Conservation (phyloP, 2,888 invertebrate genomes). For the Amaurobius ferox region DNA sequence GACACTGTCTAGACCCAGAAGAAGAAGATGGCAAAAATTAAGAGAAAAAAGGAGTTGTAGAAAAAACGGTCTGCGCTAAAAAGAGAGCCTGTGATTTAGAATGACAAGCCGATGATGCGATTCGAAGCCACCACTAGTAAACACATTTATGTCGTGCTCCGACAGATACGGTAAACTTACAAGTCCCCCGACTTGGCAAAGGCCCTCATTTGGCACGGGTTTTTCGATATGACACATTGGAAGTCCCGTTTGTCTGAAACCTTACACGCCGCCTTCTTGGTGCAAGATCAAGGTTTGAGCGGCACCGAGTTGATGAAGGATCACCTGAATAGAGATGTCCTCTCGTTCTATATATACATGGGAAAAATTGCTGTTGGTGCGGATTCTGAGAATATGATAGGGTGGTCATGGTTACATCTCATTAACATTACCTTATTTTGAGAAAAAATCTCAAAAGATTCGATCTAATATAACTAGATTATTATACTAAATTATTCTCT, state of each 20-base stretch:
- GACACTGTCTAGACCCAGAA: conserved; percentile 67
- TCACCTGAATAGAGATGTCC: not conserved
- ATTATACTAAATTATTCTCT: too few relatives aligned
- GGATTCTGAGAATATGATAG: too few relatives aligned
- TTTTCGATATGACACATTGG: conserved; percentile 16
- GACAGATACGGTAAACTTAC: conserved; percentile 12
- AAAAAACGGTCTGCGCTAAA: conserved; percentile 59
- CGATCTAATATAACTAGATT: too few relatives aligned
- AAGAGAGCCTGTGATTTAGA: conserved; percentile 62
- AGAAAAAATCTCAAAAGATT: too few relatives aligned
- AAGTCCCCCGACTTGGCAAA: not conserved
- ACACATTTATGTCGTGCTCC: conserved; percentile 45
- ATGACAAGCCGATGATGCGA: conserved; percentile 67
- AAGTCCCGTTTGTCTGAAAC: conserved; percentile 8
- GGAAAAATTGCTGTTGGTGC: not conserved
- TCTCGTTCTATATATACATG: not conserved
- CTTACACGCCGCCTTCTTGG: not conserved
- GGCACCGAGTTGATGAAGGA: not conserved
- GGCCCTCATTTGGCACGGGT: conserved; percentile 3
- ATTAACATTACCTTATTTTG: too few relatives aligned
- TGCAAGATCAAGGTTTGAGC: conserved; percentile 11
- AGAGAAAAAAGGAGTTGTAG: not conserved
- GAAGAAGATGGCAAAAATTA: not conserved
- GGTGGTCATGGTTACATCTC: too few relatives aligned
- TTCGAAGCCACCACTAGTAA: conserved; percentile 51